Percentiles rank a stretch among this genome's conserved stretches.
Evolutionary conservation across 2,888 invertebrate genomes (phyloP).

Genomic region (Lamproptera curius): DNA sequence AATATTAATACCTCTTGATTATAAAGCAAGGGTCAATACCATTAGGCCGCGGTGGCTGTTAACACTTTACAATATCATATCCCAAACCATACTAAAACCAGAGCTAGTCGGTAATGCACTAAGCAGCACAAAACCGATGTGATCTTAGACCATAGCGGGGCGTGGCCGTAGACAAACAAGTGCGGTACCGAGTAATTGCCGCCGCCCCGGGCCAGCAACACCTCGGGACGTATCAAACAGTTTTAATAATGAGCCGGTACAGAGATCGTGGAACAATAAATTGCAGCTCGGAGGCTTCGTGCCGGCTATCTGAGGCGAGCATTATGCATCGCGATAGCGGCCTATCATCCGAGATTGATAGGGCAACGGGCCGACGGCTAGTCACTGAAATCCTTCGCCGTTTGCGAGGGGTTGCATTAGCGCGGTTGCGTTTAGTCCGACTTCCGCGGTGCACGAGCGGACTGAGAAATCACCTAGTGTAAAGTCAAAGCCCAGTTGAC

Average conservation of each 20-base stretch:
- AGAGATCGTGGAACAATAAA: constrained; percentile 78
- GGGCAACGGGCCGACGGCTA: constrained; percentile 72
- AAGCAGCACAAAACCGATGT: background rate
- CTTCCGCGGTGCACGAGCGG: background rate
- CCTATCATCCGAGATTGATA: constrained; percentile 77
- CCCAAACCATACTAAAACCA: too few relatives aligned
- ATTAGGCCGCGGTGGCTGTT: too few relatives aligned
- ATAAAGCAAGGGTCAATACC: too few relatives aligned
- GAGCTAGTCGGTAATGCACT: too few relatives aligned
- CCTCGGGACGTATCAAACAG: constrained; percentile 76
- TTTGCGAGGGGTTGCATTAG: constrained; percentile 18
- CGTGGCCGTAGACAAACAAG: constrained; percentile 64
- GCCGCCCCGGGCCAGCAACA: constrained; percentile 73
- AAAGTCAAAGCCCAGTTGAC: too few relatives aligned
- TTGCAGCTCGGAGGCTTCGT: constrained; percentile 78
- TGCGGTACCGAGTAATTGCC: constrained; percentile 67
- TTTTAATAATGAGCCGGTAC: constrained; percentile 75
- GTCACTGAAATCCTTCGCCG: constrained; percentile 50
- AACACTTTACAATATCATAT: too few relatives aligned
- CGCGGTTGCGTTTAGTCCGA: background rate
- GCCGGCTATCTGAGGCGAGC: constrained; percentile 73
- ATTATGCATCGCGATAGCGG: constrained; percentile 75
- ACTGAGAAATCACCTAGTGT: background rate
- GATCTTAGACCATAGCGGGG: constrained; percentile 36
- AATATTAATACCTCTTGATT: too few relatives aligned